A percentile compares a stretch with the other conserved stretches of the same genome.
phyloP scores from a whole-genome alignment of 2,797 vertebrate species.

The Scleropages formosus region DNA sequence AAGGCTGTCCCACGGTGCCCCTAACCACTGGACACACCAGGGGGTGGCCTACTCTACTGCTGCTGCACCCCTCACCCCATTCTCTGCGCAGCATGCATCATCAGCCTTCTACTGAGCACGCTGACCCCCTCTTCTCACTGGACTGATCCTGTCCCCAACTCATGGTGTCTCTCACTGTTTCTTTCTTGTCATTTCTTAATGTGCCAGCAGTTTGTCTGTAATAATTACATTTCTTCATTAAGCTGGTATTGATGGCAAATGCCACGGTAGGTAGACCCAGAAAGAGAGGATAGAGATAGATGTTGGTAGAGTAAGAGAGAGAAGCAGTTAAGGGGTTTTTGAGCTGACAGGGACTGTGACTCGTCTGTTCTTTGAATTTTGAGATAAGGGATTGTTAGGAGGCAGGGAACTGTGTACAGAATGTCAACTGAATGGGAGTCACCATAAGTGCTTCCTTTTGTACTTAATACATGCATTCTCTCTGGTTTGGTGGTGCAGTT shows the following conservation, averaged over 20 bases:
- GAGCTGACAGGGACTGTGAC: conserved; percentile 20
- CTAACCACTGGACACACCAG: conserved; percentile 64
- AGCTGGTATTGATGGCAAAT: conserved; percentile 9
- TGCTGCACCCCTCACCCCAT: background rate
- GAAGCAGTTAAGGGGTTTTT: background rate
- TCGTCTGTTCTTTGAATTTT: conserved; percentile 27
- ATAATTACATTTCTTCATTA: background rate
- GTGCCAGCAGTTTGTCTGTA: background rate
- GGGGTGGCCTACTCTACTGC: conserved; percentile 30
- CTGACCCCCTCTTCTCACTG: conserved; percentile 46
- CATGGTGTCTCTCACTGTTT: background rate
- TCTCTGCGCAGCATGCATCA: conserved; percentile 32
- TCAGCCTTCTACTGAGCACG: conserved; percentile 34
- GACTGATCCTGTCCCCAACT: background rate
- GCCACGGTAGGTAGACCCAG: background rate
- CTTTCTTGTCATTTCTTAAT: background rate
- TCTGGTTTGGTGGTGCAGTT: background rate
- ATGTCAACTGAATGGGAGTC: too few species aligned
- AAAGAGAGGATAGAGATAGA: background rate
- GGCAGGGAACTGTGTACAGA: background rate
- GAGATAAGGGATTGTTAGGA: background rate
- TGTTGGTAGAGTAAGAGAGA: background rate
- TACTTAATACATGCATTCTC: background rate
- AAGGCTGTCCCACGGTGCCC: conserved; percentile 55
- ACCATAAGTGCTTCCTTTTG: background rate